Base-by-base conservation (phyloP, 1,140 invertebrate genomes). In the Brachionus angularis region DNA sequence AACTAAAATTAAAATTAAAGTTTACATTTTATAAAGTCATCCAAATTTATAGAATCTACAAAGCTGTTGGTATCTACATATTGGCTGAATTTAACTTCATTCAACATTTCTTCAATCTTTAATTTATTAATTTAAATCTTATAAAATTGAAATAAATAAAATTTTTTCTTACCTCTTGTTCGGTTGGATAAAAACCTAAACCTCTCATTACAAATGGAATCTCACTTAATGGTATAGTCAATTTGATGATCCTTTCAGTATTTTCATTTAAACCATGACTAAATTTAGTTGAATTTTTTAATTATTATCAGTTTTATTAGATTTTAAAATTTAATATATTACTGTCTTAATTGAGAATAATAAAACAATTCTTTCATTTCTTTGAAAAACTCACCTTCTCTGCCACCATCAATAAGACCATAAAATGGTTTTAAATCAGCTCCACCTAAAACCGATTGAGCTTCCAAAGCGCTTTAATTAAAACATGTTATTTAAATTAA, bases 321-420 rank as follows among this genome's bases (percentile, higher is more conserved):
- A 39, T n/a, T n/a, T n/a, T n/a, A n/a, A n/a, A n/a, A n/a, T n/a
- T n/a, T n/a, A n/a, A n/a, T 7, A 33, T 31, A 8, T 73, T 73
- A 80, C 80, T 75, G 77, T 74, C 80, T 77, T 21, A 89, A 87
- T 80, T 89, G 86, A 72, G 86, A 85, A 78, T 87, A 88, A 78
- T 88, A 88, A 78, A 89, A 89, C 36, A 87, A 79, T 74, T 88
- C 86, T 70, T 87, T 79, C 55, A 89, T 85, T 78, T 88, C 87
- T 29, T 85, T 83, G 72, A 88, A 86, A 21, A 88, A 78, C 82
- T 85, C 87, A 16, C 87, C 87, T 18, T 80, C 78, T 47, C 79
- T 67, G 10, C 82, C 82, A 14, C 81, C 81, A 25, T 82, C 79
- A 58, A 83, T 64, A 21, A 81, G 75, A 27, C 77, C 78, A 73